Conservation (phyloP, 2,888 invertebrate species). For the Pseudolycoriella hygida region DNA sequence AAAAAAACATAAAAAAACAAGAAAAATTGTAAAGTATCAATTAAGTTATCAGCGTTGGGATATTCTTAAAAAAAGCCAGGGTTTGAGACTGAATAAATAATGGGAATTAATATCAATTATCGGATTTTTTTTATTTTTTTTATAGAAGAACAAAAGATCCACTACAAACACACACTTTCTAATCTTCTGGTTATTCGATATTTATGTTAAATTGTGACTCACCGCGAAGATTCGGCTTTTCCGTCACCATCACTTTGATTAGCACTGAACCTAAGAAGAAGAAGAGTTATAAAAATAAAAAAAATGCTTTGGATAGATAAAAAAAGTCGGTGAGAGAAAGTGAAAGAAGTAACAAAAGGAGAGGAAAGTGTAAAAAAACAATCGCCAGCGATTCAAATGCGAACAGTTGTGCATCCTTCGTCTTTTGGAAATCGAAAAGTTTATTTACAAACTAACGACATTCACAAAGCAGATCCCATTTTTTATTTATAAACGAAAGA, state of each 20-base stretch:
- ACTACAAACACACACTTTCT: too few relatives aligned
- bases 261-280: conserved; percentile 28
- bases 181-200: background rate
- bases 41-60: background rate
- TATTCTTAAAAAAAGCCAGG: too few relatives aligned
- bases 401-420: too few relatives aligned
- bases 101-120: background rate
- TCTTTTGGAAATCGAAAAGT: too few relatives aligned
- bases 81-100: too few relatives aligned
- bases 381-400: too few relatives aligned
- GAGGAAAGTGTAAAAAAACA: background rate
- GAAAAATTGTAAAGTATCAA: background rate
- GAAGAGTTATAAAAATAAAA: conserved; percentile 18
- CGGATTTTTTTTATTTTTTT: background rate
- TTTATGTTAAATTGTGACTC: conserved; percentile 5
- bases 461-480: too few relatives aligned
- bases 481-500: too few relatives aligned
- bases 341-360: conserved; percentile 3
- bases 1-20: background rate
- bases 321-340: conserved; percentile 6
- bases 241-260: conserved; percentile 20
- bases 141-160: background rate
- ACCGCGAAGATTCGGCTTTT: conserved; percentile 8
- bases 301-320: conserved; percentile 9
- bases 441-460: too few relatives aligned